These are phyloP conservation scores for Haliclystus octoradiatus DNA, from an alignment of 30 jellyfish, hydroid and myxozoan species.

Conservation along the genomic window DNA sequence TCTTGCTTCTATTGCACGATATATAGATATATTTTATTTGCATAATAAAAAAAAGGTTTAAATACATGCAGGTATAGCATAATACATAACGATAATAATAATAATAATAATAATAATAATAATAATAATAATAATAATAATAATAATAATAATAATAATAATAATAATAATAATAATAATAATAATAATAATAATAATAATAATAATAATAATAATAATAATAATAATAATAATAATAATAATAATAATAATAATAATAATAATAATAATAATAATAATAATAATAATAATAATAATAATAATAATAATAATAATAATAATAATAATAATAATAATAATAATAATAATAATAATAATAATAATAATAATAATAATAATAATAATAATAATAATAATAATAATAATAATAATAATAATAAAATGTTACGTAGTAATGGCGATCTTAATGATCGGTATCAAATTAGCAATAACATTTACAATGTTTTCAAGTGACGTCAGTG, in stretches of 20 bases:
- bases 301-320: background rate
- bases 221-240: background rate
- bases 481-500: no score
- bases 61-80: no score
- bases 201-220: background rate
- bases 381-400: no score
- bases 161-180: background rate
- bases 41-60: no score
- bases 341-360: no score
- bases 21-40: no score
- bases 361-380: no score
- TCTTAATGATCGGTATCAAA: no score
- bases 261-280: background rate
- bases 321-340: background rate
- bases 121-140: background rate
- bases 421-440: no score
- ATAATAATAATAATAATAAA: no score
- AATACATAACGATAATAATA: background rate
- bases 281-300: background rate
- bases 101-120: background rate
- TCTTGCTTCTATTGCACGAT: no score
- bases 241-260: background rate
- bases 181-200: background rate
- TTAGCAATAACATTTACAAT: no score
- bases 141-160: background rate